These are phyloP conservation scores for Parus major DNA, from an alignment of 2,113 vertebrate genomes.

Conservation along the genomic window DNA sequence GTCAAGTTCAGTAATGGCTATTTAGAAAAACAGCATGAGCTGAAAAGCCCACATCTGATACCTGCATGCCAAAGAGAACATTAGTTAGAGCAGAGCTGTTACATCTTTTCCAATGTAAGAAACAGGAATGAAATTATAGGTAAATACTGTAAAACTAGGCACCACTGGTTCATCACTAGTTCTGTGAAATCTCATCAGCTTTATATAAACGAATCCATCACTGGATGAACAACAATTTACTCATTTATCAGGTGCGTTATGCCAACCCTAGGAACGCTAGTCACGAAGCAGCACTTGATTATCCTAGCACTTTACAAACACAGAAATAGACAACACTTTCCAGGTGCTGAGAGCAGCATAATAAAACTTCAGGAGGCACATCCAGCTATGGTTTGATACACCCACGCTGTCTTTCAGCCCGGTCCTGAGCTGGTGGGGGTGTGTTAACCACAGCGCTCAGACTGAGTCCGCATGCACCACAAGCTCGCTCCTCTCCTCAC, in stretches of 20 bases:
- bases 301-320: neutral
- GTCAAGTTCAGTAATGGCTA: neutral
- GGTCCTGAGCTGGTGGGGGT: neutral
- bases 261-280: neutral
- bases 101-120: neutral
- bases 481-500: neutral
- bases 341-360: neutral
- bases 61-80: neutral
- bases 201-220: neutral
- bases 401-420: neutral
- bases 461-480: neutral
- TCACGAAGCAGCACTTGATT: neutral
- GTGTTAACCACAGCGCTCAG: neutral
- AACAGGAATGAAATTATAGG: neutral
- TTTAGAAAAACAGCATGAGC: neutral
- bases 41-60: neutral
- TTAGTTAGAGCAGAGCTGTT: neutral
- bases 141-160: neutral
- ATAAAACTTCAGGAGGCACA: accelerated
- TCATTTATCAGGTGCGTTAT: neutral
- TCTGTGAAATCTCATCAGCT: accelerated
- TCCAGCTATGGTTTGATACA: neutral
- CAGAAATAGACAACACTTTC: neutral
- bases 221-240: neutral
- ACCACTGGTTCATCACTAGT: neutral